These are phyloP conservation scores for Drosophila insularis DNA, from an alignment of 1,140 invertebrate species.

Conservation along the genomic window DNA sequence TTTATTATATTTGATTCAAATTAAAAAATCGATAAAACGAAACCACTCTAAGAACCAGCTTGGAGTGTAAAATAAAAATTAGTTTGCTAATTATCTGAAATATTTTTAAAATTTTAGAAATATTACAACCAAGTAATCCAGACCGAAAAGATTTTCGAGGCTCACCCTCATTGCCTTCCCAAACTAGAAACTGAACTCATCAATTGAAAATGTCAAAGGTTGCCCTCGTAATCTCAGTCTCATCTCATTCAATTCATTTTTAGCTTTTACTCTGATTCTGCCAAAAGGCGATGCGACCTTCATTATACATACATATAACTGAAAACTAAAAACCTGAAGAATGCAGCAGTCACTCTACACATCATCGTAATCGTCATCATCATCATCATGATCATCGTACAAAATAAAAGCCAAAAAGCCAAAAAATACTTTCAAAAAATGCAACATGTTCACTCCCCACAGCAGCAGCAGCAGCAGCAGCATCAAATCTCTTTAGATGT, in stretches of 20 bases:
- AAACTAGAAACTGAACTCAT: background rate
- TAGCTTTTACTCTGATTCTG: constrained; percentile 78
- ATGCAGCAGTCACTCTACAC: constrained; percentile 52
- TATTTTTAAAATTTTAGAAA: no score
- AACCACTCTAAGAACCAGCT: no score
- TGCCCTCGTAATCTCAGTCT: background rate
- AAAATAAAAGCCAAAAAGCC: constrained; percentile 26
- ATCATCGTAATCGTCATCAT: background rate
- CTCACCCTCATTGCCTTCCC: background rate
- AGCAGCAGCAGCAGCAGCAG: background rate
- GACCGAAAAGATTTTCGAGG: no score
- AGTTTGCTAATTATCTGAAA: no score
- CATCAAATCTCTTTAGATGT: background rate
- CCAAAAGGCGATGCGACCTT: constrained; percentile 66
- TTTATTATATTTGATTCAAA: no score
- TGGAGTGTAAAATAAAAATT: no score
- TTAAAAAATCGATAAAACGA: no score
- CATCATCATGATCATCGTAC: no score
- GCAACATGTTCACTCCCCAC: constrained; percentile 21
- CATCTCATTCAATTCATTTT: constrained; percentile 49
- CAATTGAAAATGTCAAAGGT: constrained; percentile 64
- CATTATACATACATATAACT: constrained; percentile 14
- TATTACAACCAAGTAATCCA: no score
- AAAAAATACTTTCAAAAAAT: constrained; percentile 37
- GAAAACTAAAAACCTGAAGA: constrained; percentile 37